Percentiles rank a stretch among this genome's conserved stretches.
Evolutionary conservation across 2,797 vertebrate species (phyloP).

Genomic region (Chiloscyllium punctatum): DNA sequence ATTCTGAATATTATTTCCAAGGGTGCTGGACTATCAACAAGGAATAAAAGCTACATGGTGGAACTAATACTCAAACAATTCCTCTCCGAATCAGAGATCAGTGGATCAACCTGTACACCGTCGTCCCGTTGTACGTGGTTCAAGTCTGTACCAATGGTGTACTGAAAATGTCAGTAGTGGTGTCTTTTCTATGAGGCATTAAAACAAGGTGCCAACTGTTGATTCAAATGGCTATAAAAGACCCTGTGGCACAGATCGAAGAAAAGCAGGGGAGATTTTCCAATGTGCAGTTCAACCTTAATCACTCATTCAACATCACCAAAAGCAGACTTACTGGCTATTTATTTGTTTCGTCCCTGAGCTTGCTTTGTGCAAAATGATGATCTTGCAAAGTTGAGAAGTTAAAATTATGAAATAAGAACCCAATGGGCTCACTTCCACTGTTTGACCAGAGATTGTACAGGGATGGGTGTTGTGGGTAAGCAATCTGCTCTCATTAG

Average conservation of each 20-base stretch:
- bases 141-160: not conserved
- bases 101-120: not conserved
- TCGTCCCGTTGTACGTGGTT: not conserved
- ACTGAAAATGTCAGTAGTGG: not conserved
- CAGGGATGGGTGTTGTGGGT: too few relatives aligned
- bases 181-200: not conserved
- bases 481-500: too few relatives aligned
- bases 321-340: not conserved
- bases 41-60: not conserved
- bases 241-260: not conserved
- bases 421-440: too few relatives aligned
- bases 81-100: not conserved
- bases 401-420: too few relatives aligned
- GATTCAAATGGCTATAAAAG: not conserved
- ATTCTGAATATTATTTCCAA: too few relatives aligned
- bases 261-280: not conserved
- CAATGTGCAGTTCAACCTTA: not conserved
- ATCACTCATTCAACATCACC: not conserved
- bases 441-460: too few relatives aligned
- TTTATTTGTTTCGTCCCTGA: not conserved
- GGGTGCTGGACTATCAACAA: too few relatives aligned
- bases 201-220: not conserved
- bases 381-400: too few relatives aligned
- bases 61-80: too few relatives aligned
- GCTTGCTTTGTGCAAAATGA: not conserved